Conservation (phyloP, 2,888 invertebrate genomes). For the Acrobasis suavella region DNA sequence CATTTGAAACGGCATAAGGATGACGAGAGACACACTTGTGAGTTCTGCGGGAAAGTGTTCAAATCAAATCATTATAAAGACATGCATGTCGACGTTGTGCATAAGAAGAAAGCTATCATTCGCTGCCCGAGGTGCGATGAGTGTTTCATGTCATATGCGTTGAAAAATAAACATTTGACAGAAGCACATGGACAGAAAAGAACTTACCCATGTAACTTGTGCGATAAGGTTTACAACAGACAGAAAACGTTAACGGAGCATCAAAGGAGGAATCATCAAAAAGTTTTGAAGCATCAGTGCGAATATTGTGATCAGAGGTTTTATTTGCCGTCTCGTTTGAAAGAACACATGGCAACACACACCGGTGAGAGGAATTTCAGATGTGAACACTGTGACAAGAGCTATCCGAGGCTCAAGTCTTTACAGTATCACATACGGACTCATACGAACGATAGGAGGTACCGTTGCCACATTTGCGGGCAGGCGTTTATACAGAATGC, state of each 20-base stretch:
- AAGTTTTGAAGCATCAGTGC: conserved; percentile 77
- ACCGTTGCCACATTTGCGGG: conserved; percentile 79
- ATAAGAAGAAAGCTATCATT: conserved; percentile 72
- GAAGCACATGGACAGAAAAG: conserved; percentile 72
- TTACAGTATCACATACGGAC: conserved; percentile 83
- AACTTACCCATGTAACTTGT: conserved; percentile 71
- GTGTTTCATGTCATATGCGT: conserved; percentile 72
- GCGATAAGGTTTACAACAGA: conserved; percentile 74
- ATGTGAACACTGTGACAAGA: conserved; percentile 83
- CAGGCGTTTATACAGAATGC: conserved; percentile 83
- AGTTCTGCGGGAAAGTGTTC: conserved; percentile 74
- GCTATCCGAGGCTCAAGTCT: conserved; percentile 82
- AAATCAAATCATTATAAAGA: conserved; percentile 73
- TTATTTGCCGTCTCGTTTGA: conserved; percentile 68
- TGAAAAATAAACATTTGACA: conserved; percentile 69
- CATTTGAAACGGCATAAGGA: conserved; percentile 75
- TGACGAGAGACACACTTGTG: conserved; percentile 78
- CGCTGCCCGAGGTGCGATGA: conserved; percentile 71
- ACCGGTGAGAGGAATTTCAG: conserved; percentile 80
- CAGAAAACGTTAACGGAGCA: conserved; percentile 73
- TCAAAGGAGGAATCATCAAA: conserved; percentile 69
- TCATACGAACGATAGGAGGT: conserved; percentile 82
- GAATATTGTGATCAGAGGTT: conserved; percentile 80
- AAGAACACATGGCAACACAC: conserved; percentile 79
- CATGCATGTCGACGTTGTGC: conserved; percentile 74